A percentile compares a stretch with the other conserved stretches of the same genome.
Conservation (phyloP, 1,140 invertebrate species). For the Himalopsyche phryganea region DNA sequence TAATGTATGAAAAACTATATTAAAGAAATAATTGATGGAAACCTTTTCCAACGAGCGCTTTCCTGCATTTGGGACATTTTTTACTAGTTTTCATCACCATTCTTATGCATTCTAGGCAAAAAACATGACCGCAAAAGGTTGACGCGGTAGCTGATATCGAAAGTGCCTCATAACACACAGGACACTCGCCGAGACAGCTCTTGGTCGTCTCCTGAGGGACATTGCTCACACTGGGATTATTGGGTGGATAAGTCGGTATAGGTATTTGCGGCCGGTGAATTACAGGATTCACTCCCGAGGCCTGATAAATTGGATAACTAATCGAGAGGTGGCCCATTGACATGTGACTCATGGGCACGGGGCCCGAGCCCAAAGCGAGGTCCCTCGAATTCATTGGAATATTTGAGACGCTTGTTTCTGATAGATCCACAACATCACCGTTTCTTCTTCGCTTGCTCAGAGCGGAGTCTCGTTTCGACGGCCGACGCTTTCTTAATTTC, state of each 20-base stretch:
- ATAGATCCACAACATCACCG: too few relatives aligned
- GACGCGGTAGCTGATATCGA: constrained; percentile 1
- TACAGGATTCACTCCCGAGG: background rate
- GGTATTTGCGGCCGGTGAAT: background rate
- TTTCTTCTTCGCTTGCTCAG: too few relatives aligned
- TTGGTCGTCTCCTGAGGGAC: background rate
- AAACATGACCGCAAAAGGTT: constrained; percentile 25
- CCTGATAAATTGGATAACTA: background rate
- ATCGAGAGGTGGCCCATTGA: background rate
- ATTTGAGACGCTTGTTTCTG: too few relatives aligned
- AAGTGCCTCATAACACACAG: constrained; percentile 17
- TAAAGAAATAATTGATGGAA: constrained; percentile 20
- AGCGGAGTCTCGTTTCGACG: too few relatives aligned
- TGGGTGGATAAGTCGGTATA: background rate
- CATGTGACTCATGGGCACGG: background rate
- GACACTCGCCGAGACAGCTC: constrained; percentile 9
- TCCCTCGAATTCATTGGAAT: background rate
- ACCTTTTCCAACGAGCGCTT: constrained; percentile 14
- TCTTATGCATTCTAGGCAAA: constrained; percentile 12
- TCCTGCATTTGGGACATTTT: constrained; percentile 21
- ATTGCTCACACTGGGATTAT: background rate
- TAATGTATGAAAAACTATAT: background rate
- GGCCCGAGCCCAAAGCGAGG: background rate
- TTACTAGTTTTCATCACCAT: constrained; percentile 15
- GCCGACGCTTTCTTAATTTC: too few relatives aligned